These are phyloP conservation scores for Chrysotoxum bicinctum DNA, from an alignment of 2,888 invertebrate genomes.

Conservation along the genomic window DNA sequence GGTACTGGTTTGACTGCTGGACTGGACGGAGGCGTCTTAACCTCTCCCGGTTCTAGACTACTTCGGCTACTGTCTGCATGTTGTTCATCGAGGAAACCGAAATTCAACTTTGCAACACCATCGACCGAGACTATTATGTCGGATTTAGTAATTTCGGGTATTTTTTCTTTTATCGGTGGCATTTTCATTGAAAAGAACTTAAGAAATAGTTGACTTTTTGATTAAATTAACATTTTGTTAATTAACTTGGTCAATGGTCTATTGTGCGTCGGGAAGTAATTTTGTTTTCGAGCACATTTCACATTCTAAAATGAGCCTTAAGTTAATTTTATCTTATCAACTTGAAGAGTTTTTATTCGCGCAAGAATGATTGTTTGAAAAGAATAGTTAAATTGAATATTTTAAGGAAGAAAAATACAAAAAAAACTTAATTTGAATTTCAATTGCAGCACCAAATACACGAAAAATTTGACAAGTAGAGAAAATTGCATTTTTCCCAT, in stretches of 20 bases:
- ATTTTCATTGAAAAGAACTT: neutral
- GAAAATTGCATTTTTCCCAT: slow-evolving; percentile 37
- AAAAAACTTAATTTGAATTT: slow-evolving; percentile 16
- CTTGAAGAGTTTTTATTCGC: neutral
- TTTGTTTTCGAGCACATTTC: neutral
- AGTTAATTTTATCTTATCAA: neutral
- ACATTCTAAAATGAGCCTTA: neutral
- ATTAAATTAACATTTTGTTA: neutral
- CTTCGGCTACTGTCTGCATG: slow-evolving; percentile 75
- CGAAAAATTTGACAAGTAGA: slow-evolving; percentile 59
- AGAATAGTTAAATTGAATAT: neutral
- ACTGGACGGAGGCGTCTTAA: slow-evolving; percentile 78
- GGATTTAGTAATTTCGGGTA: slow-evolving; percentile 57
- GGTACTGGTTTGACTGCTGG: slow-evolving; percentile 47
- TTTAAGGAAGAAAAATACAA: slow-evolving; percentile 48
- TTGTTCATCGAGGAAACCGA: slow-evolving; percentile 76
- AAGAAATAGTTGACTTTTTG: neutral
- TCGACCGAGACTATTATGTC: slow-evolving; percentile 73
- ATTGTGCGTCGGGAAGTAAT: neutral
- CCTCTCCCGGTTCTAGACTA: slow-evolving; percentile 79
- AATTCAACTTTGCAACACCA: slow-evolving; percentile 75
- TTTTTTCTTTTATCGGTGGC: slow-evolving; percentile 33
- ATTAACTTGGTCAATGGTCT: neutral
- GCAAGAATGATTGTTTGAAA: neutral
- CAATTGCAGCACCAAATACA: slow-evolving; percentile 52